Conservation (phyloP, 2,888 invertebrate species). For the Chorisops tibialis region DNA sequence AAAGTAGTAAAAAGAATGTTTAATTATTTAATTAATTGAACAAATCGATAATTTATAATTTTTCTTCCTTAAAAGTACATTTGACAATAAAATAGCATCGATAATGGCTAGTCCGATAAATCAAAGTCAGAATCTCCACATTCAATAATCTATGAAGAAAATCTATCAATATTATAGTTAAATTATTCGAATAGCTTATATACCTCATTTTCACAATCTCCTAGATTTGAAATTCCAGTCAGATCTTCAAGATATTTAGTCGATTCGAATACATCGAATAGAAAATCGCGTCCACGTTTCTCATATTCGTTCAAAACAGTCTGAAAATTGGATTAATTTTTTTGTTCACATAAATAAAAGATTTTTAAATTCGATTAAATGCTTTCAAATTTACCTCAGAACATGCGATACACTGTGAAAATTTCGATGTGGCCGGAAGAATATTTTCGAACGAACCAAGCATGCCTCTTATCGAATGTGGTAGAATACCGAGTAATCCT, state of each 20-base stretch:
- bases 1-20: too few species aligned
- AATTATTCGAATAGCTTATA: conserved; percentile 45
- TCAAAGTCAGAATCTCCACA: conserved; percentile 44
- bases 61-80: too few species aligned
- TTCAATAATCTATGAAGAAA: conserved; percentile 45
- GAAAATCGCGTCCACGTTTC: conserved; percentile 64
- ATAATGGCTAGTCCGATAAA: background rate
- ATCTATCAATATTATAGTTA: conserved; percentile 1
- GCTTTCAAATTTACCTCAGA: conserved; percentile 55
- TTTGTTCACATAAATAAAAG: background rate
- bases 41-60: too few species aligned
- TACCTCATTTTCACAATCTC: conserved; percentile 59
- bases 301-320: conserved; percentile 54
- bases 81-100: too few species aligned
- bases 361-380: background rate
- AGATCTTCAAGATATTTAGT: conserved; percentile 80
- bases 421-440: conserved; percentile 79
- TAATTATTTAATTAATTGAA: too few species aligned
- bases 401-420: conserved; percentile 90
- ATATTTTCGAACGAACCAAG: conserved; percentile 78
- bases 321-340: conserved; percentile 36
- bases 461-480: conserved; percentile 92
- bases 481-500: conserved; percentile 76
- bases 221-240: conserved; percentile 71
- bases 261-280: conserved; percentile 75